Base-by-base conservation (phyloP, 2,113 vertebrate species). In the Hyperopisus bebe region DNA sequence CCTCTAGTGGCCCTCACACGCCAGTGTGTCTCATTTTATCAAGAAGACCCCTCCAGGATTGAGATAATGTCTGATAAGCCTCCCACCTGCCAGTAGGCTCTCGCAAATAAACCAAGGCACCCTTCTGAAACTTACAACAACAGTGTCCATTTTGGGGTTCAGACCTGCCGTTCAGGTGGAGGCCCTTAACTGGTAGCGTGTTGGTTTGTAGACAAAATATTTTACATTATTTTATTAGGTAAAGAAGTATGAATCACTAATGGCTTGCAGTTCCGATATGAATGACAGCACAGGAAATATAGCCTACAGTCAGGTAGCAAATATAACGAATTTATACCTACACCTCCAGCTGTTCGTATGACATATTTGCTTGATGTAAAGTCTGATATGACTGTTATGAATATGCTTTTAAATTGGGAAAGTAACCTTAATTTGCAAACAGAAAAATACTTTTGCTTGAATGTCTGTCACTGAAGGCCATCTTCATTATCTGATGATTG, bases 341-440 rank as follows among this genome's bases (percentile, higher is more conserved):
- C 24, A 88, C 27, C 42, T 58, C 5, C 31, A 55, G 11, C 24
- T 77, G 8, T 89, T 39, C 83, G 35, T 44, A 39, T 89, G 70
- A 21, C 19, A 39, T 47, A 31, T 53, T 44, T 91, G 39, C 51
- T 74, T 27, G 19, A 84, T 39, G 39, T 90, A 27, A 17, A 80
- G 93, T 91, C 89, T 92, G 85, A 92, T 90, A 89, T 91, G 89
- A 90, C 84, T 77, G 35, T 21, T 42, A 50, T 24, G 66, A 89
- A 90, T 70, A 91, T 88, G 27, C 92, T 88, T 93, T 80, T 92
- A 91, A 88, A 92, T 27, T 66, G 77, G 31, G 88, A 42, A 83
- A 91, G 87, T 93, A 91, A 93, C 90, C 92, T 94, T 95, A 5
- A 89, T 91, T 35, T 80, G 90, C 53, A 90, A 88, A 90, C 82